Percentiles rank a stretch among this genome's conserved stretches.
Evolutionary conservation across 2,888 invertebrate species (phyloP).

Genomic region (Drosophila ezoana): DNA sequence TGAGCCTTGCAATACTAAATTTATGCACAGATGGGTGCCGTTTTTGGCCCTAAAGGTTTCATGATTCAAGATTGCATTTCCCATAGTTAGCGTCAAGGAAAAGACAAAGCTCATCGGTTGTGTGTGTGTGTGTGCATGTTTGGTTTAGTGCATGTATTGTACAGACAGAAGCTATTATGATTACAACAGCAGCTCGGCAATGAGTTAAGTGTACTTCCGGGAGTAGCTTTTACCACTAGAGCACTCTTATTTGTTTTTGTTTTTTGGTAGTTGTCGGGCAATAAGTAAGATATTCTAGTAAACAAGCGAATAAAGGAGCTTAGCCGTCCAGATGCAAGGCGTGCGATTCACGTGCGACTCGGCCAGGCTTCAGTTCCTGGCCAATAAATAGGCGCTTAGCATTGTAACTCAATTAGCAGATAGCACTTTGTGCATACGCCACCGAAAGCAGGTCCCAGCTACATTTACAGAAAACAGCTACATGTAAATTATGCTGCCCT

Average conservation of each 20-base stretch:
- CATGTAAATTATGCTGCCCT: conserved; percentile 67
- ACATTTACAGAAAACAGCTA: conserved; percentile 30
- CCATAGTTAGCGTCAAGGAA: no score
- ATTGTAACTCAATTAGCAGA: conserved; percentile 71
- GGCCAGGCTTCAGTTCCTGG: conserved; percentile 16
- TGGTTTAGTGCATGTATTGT: no score
- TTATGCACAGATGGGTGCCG: no score
- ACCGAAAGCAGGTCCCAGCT: conserved; percentile 30
- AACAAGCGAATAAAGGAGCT: conserved; percentile 12
- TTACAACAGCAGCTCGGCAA: no score
- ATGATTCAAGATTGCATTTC: no score
- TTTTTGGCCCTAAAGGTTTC: no score
- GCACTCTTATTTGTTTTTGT: conserved; percentile 2
- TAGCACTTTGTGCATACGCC: conserved; percentile 54
- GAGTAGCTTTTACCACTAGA: no score
- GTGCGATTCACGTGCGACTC: neutral
- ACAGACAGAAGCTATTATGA: no score
- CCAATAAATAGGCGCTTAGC: conserved; percentile 65
- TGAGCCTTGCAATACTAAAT: no score
- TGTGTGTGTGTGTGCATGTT: no score
- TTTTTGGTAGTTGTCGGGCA: conserved; percentile 19
- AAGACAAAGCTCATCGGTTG: no score
- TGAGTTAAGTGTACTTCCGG: no score
- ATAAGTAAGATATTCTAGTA: conserved; percentile 14
- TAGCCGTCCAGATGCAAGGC: neutral